Evolutionary conservation across 2,888 invertebrate species (phyloP).

Genomic region (Orgyia antiqua): DNA sequence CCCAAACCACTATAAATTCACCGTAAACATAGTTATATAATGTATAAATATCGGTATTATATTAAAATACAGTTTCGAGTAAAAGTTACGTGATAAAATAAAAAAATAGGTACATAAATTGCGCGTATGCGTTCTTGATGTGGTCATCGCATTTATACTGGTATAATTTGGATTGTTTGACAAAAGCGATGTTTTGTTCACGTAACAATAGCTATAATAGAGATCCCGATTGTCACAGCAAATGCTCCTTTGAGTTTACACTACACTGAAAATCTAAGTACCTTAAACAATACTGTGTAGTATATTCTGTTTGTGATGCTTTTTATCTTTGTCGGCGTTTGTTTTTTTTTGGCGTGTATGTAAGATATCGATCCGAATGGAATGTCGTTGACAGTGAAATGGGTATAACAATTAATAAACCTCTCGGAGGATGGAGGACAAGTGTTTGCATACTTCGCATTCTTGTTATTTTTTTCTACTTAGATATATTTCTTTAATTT

Average conservation of each 20-base stretch:
- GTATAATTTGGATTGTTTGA: conserved; percentile 42
- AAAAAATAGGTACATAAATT: no score
- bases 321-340: conserved; percentile 65
- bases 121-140: conserved; percentile 53
- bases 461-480: conserved; percentile 28
- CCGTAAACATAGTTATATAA: no score
- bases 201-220: conserved; percentile 54
- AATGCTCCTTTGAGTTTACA: conserved; percentile 67
- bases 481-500: conserved; percentile 11
- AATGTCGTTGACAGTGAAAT: conserved; percentile 74
- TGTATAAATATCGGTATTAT: no score
- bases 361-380: conserved; percentile 59
- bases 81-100: no score
- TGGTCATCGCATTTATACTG: conserved; percentile 47
- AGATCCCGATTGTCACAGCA: conserved; percentile 59
- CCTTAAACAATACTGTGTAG: conserved; percentile 57
- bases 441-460: conserved; percentile 51
- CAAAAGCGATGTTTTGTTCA: conserved; percentile 61
- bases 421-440: conserved; percentile 49
- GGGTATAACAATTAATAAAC: conserved; percentile 75
- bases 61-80: no score
- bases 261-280: conserved; percentile 73
- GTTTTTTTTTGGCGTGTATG: conserved; percentile 37
- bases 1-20: no score
- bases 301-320: conserved; percentile 52